phyloP scores from a whole-genome alignment of 2,797 vertebrate genomes.

The Serranus cabrilla region DNA sequence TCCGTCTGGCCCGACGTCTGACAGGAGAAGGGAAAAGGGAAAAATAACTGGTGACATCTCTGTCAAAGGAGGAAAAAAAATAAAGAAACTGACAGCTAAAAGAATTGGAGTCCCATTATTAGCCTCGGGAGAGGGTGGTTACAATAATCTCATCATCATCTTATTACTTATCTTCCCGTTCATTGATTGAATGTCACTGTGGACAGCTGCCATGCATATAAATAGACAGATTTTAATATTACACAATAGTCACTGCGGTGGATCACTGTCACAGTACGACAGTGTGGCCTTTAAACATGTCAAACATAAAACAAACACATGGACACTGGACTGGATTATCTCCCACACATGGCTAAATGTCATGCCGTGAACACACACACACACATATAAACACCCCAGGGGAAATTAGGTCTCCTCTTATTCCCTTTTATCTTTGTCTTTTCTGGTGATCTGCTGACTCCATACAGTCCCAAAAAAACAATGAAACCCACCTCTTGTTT shows the following conservation, averaged over 20 bases:
- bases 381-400: background rate
- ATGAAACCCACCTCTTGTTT: background rate
- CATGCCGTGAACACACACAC: slow-evolving; percentile 34
- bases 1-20: slow-evolving; percentile 95
- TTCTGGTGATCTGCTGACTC: slow-evolving; percentile 8
- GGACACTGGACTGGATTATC: slow-evolving; percentile 62
- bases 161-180: slow-evolving; percentile 55
- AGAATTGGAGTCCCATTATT: slow-evolving; percentile 34
- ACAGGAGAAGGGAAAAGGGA: slow-evolving; percentile 19
- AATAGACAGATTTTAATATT: slow-evolving; percentile 66
- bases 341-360: slow-evolving; percentile 69
- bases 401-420: slow-evolving; percentile 40
- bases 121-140: slow-evolving; percentile 12
- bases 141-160: slow-evolving; percentile 55
- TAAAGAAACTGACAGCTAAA: slow-evolving; percentile 35
- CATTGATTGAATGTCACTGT: slow-evolving; percentile 61
- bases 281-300: slow-evolving; percentile 82
- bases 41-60: background rate
- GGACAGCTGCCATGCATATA: slow-evolving; percentile 71
- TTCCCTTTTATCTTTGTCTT: slow-evolving; percentile 23
- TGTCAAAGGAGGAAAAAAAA: background rate
- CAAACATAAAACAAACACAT: slow-evolving; percentile 71
- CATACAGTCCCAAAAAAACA: background rate
- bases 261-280: slow-evolving; percentile 74
- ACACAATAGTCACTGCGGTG: slow-evolving; percentile 62